Base-by-base conservation (phyloP, 2,797 vertebrate species). In the Amphiprion clarkii region DNA sequence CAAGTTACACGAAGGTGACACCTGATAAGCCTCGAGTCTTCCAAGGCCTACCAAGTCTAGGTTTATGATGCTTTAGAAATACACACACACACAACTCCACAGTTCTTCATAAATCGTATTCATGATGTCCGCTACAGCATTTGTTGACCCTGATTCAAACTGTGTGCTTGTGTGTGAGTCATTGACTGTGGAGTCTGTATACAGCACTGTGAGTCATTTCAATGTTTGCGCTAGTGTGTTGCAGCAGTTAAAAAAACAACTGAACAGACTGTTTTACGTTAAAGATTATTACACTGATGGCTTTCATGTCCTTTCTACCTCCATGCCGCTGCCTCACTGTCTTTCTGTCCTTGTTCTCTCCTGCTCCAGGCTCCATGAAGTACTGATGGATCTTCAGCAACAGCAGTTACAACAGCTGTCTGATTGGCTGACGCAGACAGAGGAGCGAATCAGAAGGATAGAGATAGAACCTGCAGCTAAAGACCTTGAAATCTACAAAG, bases 341-440 rank as follows among this genome's bases (percentile, higher is more conserved):
- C 27, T 44, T 31, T 36, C 9, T 23, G 17, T 39, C 17, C 10
- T 36, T 9, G 29, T 29, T 11, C 21, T 42, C 13, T 16, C 10
- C 12, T 23, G 69, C 57, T 71, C 25, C 74, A 99, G 98, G 83
- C 95, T 99, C 55, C 98, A 99, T 0, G 98, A 99, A 33, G 93
- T 99, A 72, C 93, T 99, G 81, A 99, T 98, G 98, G 97, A 97
- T 51, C 93, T 99, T 5, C 98, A 99, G 91, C 98, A 98, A 92
- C 93, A 95, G 90, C 98, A 99, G 93, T 81, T 99, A 75, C 95
- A 97, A 93, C 97, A 99, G 90, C 95, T 99, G 36, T 98, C 97
- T 0, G 94, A 98, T 88, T 99, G 98, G 98, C 90, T 99, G 77
- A 95, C 96, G 0, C 90, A 91, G 79, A 98, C 98, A 0, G 98